These are phyloP conservation scores for Lateolabrax maculatus DNA, from an alignment of 2,797 vertebrate genomes.

Conservation along the genomic window DNA sequence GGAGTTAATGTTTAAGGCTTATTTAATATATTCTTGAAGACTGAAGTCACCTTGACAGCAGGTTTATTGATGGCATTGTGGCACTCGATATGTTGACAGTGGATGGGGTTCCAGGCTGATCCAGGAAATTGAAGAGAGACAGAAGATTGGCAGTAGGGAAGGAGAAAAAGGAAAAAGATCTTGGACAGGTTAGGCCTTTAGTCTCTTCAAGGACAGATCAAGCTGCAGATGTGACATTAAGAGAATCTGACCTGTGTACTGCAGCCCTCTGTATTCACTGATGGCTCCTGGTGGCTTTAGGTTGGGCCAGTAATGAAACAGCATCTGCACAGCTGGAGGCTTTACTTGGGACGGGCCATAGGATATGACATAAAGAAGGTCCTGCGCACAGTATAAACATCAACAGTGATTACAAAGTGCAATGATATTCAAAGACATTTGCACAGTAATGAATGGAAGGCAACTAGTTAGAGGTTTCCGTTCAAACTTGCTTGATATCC, in stretches of 20 bases:
- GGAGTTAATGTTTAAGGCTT: slow-evolving; percentile 1
- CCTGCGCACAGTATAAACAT: slow-evolving; percentile 81
- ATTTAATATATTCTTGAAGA: slow-evolving; percentile 3
- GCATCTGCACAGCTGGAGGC: slow-evolving; percentile 98
- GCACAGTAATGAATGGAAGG: not conserved
- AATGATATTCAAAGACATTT: not conserved
- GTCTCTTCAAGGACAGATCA: slow-evolving; percentile 36
- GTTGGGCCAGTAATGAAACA: slow-evolving; percentile 99
- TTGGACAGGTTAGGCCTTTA: slow-evolving; percentile 30
- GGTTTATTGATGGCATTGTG: slow-evolving; percentile 99
- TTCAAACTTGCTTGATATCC: not conserved
- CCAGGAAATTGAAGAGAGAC: slow-evolving; percentile 19
- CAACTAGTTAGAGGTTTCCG: not conserved
- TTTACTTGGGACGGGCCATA: slow-evolving; percentile 99
- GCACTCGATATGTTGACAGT: slow-evolving; percentile 99
- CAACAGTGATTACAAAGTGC: not conserved
- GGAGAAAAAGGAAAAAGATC: not conserved
- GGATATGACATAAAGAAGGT: slow-evolving; percentile 98
- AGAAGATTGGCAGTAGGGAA: not conserved
- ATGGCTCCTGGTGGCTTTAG: slow-evolving; percentile 98
- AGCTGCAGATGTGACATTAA: slow-evolving; percentile 26
- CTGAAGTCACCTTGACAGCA: slow-evolving; percentile 94
- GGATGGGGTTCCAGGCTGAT: slow-evolving; percentile 99
- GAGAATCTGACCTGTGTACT: slow-evolving; percentile 94
- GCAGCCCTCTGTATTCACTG: slow-evolving; percentile 97